A percentile compares a stretch with the other conserved stretches of the same genome.
Conservation (phyloP, 2,888 invertebrate species). For the Macaria liturata region DNA sequence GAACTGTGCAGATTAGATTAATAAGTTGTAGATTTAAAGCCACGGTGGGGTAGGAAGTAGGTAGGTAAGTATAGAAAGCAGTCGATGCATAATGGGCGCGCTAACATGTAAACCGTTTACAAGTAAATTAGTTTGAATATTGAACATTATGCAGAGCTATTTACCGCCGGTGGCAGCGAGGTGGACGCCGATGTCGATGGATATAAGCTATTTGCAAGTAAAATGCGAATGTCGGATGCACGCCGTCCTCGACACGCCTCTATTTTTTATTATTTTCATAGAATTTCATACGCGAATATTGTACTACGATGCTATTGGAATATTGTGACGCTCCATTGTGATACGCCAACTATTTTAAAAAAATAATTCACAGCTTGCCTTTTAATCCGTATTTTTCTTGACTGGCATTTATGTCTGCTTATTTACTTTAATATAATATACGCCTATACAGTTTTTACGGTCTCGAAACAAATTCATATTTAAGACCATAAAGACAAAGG, state of each 20-base stretch:
- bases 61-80: background rate
- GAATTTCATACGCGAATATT: constrained; percentile 61
- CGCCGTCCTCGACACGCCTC: constrained; percentile 46
- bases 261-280: constrained; percentile 63
- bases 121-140: constrained; percentile 29
- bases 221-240: constrained; percentile 72
- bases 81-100: background rate
- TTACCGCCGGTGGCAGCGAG: constrained; percentile 38
- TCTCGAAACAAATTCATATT: too few relatives aligned
- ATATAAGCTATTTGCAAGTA: constrained; percentile 80
- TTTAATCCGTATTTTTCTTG: background rate
- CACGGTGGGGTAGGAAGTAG: too few relatives aligned
- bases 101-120: constrained; percentile 14
- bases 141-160: constrained; percentile 33
- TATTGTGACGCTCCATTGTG: constrained; percentile 36
- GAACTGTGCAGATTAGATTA: constrained; percentile 31
- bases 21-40: constrained; percentile 7
- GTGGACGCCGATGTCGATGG: constrained; percentile 61
- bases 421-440: background rate
- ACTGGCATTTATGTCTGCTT: background rate
- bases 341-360: constrained; percentile 20
- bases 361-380: background rate
- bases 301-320: constrained; percentile 35
- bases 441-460: too few relatives aligned
- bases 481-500: too few relatives aligned